A percentile compares a stretch with the other conserved stretches of the same genome.
These are phyloP conservation scores for Empidonax traillii DNA, from an alignment of 2,113 vertebrate genomes.

Conservation along the genomic window DNA sequence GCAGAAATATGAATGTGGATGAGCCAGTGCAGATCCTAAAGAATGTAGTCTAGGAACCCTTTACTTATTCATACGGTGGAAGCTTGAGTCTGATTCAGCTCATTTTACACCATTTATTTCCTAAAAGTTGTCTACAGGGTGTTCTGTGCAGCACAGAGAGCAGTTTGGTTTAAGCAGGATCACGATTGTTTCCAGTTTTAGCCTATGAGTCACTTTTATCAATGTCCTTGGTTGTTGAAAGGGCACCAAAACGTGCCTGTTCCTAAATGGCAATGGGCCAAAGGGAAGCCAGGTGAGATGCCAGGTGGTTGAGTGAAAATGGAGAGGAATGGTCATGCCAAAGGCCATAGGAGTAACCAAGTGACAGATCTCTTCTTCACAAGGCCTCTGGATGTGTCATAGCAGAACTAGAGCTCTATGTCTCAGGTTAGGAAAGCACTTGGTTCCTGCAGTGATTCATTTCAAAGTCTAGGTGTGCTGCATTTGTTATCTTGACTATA, in stretches of 20 bases:
- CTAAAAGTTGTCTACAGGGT: background rate
- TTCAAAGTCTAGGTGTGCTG: background rate
- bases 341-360: background rate
- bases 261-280: background rate
- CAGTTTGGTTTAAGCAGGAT: background rate
- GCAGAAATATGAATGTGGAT: background rate
- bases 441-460: background rate
- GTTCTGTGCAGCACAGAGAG: background rate
- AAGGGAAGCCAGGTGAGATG: no score
- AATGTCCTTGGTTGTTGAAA: background rate
- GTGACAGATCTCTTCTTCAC: background rate
- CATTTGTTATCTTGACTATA: rapidly evolving
- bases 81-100: background rate
- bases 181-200: background rate
- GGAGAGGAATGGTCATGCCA: background rate
- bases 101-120: background rate
- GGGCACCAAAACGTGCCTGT: background rate
- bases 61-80: background rate
- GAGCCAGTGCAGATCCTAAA: background rate
- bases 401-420: rapidly evolving
- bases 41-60: background rate
- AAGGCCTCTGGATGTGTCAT: rapidly evolving
- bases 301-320: background rate
- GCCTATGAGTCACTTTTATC: background rate
- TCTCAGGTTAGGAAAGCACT: background rate